Base-by-base conservation (phyloP, 2,797 vertebrate genomes). In the Dicrostonyx torquatus region DNA sequence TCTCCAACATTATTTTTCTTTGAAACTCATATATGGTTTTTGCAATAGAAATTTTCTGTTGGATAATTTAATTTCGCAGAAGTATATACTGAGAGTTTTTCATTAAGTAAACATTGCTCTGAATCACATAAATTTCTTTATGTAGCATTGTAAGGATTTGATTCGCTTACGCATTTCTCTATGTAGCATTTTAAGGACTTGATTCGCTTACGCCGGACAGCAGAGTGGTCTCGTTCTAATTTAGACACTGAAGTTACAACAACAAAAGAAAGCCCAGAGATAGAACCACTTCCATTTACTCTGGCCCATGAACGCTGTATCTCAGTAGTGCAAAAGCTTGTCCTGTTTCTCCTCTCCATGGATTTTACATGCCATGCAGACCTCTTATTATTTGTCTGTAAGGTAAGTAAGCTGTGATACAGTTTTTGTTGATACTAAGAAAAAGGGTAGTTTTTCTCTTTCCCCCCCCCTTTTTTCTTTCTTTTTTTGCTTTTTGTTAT, bases 281-380 rank as follows among this genome's bases (percentile, higher is more conserved):
- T 99, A 94, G 99, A 99, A 96, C 99, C 99, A 2, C 98, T 99
- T 96, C 99, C 99, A 12, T 99, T 99, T 97, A 99, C 99, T 0
- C 97, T 99, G 97, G 98, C 99, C n/a, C 99, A 99, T 18, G 99
- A 99, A 58, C 99, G 99, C 75, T 99, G 99, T 97, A 99, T 99
- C 98, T 99, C 99, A 31, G 99, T 99, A 87, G 99, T 99, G 84
- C 99, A 99, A 98, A 99, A 99, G 96, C 98, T 99, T 88, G 99
- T 99, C 34, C 99, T 99, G n/a, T 99, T 99, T 97, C 99, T 99
- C 12, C 98, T 99, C 58, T 99, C 99, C 73, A 99, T 99, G 99
- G 99, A 99, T 98, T 99, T 99, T 96, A 99, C 99, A 93, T 99
- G 99, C 96, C 99, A 99, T 79, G 99, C 99, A 22, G 99, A 99